Conservation (phyloP, 2,888 invertebrate species). For the Serripes groenlandicus region DNA sequence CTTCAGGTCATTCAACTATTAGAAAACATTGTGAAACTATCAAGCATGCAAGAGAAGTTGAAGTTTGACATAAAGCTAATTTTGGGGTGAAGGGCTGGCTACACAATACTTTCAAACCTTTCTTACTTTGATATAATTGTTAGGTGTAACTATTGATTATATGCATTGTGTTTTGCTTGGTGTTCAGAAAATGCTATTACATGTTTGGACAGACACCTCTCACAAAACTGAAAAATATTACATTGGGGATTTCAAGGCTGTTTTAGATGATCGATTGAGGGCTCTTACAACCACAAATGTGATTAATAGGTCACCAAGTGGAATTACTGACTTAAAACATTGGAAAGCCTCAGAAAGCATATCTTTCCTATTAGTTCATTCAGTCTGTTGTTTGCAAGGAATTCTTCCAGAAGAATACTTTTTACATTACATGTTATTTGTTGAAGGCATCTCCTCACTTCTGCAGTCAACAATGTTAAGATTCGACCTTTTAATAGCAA, state of each 20-base stretch:
- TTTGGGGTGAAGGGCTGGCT: conserved; percentile 66
- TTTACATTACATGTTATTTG: conserved; percentile 26
- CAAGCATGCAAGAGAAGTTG: conserved; percentile 13
- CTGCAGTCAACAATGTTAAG: conserved; percentile 1
- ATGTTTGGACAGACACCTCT: conserved; percentile 59
- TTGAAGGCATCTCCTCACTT: conserved; percentile 30
- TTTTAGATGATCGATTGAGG: conserved; percentile 32
- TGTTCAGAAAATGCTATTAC: conserved; percentile 56
- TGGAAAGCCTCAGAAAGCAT: conserved; percentile 69
- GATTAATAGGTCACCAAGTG: conserved; percentile 43
- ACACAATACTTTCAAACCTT: conserved; percentile 33
- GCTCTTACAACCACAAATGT: conserved; percentile 25
- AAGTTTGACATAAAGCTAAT: conserved; percentile 10
- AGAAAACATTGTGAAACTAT: conserved; percentile 26
- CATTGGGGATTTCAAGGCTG: conserved; percentile 26
- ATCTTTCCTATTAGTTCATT: conserved; percentile 56
- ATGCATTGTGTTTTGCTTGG: conserved; percentile 74
- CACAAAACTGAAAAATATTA: conserved; percentile 35
- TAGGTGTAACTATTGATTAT: conserved; percentile 67
- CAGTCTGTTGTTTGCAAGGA: conserved; percentile 27
- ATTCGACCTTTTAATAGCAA: conserved; percentile 16
- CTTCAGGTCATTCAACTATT: conserved; percentile 13
- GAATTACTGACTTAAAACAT: conserved; percentile 40
- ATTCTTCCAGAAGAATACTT: conserved; percentile 22
- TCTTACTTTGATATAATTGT: conserved; percentile 63